phyloP scores from a whole-genome alignment of 2,888 invertebrate species.

The Orthosia gracilis region DNA sequence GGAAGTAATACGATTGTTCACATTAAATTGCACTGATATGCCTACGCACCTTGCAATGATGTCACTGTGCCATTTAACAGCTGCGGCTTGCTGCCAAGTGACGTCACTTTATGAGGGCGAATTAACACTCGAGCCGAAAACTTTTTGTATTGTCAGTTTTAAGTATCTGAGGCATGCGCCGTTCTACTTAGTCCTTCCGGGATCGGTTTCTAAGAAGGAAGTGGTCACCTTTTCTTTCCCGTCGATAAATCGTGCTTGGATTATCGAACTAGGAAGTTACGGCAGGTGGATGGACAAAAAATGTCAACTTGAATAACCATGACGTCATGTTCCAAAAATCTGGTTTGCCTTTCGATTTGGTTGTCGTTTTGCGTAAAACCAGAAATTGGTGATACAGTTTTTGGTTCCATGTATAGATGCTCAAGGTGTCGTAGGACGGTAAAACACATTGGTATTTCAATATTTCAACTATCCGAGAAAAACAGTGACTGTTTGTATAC shows the following conservation, averaged over 20 bases:
- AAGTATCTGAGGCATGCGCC: slow-evolving; percentile 18
- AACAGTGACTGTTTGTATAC: neutral
- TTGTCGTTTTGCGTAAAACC: slow-evolving; percentile 16
- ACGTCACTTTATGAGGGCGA: slow-evolving; percentile 80
- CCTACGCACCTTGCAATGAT: slow-evolving; percentile 71
- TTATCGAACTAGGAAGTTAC: slow-evolving; percentile 8
- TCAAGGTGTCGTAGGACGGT: neutral
- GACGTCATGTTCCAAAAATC: slow-evolving; percentile 50
- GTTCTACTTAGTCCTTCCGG: slow-evolving; percentile 26
- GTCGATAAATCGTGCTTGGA: slow-evolving; percentile 19
- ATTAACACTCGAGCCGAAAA: slow-evolving; percentile 56
- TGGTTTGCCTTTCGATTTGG: slow-evolving; percentile 32
- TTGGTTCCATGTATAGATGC: neutral
- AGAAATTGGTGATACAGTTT: slow-evolving; percentile 25
- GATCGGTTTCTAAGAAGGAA: slow-evolving; percentile 31
- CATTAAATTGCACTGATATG: slow-evolving; percentile 66
- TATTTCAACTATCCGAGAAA: neutral
- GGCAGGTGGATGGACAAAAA: slow-evolving; percentile 5
- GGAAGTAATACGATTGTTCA: slow-evolving; percentile 64
- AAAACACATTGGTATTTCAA: neutral
- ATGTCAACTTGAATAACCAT: slow-evolving; percentile 6
- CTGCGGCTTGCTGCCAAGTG: slow-evolving; percentile 80
- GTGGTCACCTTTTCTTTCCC: slow-evolving; percentile 18
- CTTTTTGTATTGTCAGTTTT: slow-evolving; percentile 41
- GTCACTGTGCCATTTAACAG: slow-evolving; percentile 73